Evolutionary conservation across 2,888 invertebrate genomes (phyloP).

Genomic region (Cantharis lateralis): DNA sequence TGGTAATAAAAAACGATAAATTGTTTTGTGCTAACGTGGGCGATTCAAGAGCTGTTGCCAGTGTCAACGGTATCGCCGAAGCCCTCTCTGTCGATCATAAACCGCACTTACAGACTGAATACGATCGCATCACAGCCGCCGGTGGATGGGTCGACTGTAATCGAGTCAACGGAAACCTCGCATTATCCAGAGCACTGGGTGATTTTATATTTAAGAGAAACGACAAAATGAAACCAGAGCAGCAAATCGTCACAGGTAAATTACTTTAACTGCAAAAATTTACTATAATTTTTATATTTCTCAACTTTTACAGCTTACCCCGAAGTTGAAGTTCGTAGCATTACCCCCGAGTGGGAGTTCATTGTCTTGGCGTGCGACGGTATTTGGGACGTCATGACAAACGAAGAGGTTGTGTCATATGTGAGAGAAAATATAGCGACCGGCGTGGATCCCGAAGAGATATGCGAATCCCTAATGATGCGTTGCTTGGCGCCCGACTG

Average conservation of each 20-base stretch:
- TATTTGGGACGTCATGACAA: slow-evolving; percentile 98
- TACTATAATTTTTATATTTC: not conserved
- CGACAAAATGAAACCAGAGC: slow-evolving; percentile 79
- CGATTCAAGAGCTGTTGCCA: slow-evolving; percentile 93
- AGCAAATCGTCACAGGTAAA: slow-evolving; percentile 96
- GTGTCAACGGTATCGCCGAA: slow-evolving; percentile 78
- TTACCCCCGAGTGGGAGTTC: slow-evolving; percentile 94
- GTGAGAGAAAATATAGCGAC: slow-evolving; percentile 81
- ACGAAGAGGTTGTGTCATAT: slow-evolving; percentile 91
- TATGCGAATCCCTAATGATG: slow-evolving; percentile 95
- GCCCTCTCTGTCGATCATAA: slow-evolving; percentile 92
- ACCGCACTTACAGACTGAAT: slow-evolving; percentile 87
- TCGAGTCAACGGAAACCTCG: slow-evolving; percentile 97
- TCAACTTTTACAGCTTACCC: slow-evolving; percentile 76
- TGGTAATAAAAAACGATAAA: slow-evolving; percentile 80
- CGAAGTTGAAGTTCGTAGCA: slow-evolving; percentile 80
- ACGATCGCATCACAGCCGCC: slow-evolving; percentile 86
- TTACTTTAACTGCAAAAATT: not conserved
- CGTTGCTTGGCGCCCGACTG: slow-evolving; percentile 96
- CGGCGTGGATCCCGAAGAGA: slow-evolving; percentile 87
- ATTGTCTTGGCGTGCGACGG: slow-evolving; percentile 97
- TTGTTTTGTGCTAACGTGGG: slow-evolving; percentile 97
- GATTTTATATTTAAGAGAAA: slow-evolving; percentile 97
- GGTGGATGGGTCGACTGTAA: slow-evolving; percentile 98
- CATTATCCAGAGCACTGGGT: slow-evolving; percentile 93